Base-by-base conservation (phyloP, 2,797 vertebrate genomes). In the Periophthalmus magnuspinnatus region DNA sequence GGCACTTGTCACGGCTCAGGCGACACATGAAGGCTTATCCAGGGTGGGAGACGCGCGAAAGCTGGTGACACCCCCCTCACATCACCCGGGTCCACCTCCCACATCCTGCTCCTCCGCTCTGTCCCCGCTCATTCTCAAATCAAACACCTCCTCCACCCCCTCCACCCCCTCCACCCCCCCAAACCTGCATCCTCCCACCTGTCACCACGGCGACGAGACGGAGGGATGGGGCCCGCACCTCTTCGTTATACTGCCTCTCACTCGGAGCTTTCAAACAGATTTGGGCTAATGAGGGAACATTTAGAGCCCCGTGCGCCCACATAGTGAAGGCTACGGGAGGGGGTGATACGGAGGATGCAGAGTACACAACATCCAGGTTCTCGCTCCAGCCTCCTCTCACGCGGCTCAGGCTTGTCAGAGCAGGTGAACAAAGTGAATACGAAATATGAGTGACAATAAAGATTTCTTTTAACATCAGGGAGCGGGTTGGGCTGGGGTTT, bases 381-480 rank as follows among this genome's bases (percentile, higher is more conserved):
- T n/a, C n/a, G n/a, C n/a, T n/a, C 68, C 79, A 74, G 81, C 66
- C 60, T 55, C 72, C 82, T 73, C 84, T 68, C 86, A 72, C 83
- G 75, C 70, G 72, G 86, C 86, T 89, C 92, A 94, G 94, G 94
- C 90, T 93, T 97, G 96, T 97, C 97, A 97, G 94, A 81, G 92
- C 86, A 91, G 56, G 93, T 95, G 96, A 97, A 97, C 96, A 99
- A 99, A 98, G 97, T 96, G 96, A 97, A 96, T 95, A 92, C 94
- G 89, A 94, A 93, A 97, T 96, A 93, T 96, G 96, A 95, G 92
- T 97, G 96, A 97, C 97, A 97, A 96, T 95, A 96, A 95, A 95
- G 95, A 95, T 97, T 97, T 95, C 96, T 97, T 97, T 97, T 94
- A 97, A 97, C 96, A 97, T 97, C 96, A 96, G 94, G 96, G 94